Percentiles rank a stretch among this genome's conserved stretches.
Conservation (phyloP, 2,113 vertebrate genomes). For the Cettia cetti region DNA sequence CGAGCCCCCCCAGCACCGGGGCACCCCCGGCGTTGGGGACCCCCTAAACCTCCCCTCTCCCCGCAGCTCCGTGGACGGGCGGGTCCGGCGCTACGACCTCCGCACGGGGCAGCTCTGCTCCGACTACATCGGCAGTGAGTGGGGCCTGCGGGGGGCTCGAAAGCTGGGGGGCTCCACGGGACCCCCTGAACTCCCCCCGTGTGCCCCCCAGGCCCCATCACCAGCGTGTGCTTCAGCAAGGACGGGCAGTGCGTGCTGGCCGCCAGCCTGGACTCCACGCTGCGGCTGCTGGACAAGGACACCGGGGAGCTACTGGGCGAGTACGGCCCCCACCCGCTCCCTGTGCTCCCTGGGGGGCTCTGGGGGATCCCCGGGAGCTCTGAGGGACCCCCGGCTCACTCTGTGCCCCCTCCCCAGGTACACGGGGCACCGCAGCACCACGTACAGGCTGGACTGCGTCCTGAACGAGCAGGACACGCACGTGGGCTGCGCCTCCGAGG, state of each 20-base stretch:
- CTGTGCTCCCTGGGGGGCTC: rapidly evolving
- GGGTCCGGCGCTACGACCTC: constrained; percentile 87
- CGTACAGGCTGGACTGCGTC: constrained; percentile 91
- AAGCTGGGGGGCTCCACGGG: rapidly evolving
- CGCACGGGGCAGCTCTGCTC: constrained; percentile 84
- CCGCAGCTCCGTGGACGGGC: constrained; percentile 80
- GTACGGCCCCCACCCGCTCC: constrained; percentile 25
- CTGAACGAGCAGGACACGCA: constrained; percentile 87
- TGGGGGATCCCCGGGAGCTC: rapidly evolving
- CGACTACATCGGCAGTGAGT: constrained; percentile 90
- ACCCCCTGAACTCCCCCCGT: rapidly evolving
- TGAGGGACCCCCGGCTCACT: rapidly evolving
- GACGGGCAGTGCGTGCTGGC: constrained; percentile 85
- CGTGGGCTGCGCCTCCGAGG: constrained; percentile 89
- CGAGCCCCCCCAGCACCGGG: background rate
- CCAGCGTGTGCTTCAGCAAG: constrained; percentile 91
- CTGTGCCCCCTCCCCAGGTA: constrained; percentile 27
- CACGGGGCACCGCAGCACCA: constrained; percentile 84
- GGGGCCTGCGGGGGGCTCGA: rapidly evolving
- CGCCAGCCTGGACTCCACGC: constrained; percentile 84
- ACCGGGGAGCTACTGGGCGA: constrained; percentile 92
- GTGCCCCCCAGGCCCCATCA: constrained; percentile 83
- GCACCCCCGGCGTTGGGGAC: rapidly evolving
- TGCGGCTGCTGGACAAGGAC: constrained; percentile 90
- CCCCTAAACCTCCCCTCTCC: background rate